These are phyloP conservation scores for Aphrophora alni DNA, from an alignment of 2,888 invertebrate species.

Conservation along the genomic window DNA sequence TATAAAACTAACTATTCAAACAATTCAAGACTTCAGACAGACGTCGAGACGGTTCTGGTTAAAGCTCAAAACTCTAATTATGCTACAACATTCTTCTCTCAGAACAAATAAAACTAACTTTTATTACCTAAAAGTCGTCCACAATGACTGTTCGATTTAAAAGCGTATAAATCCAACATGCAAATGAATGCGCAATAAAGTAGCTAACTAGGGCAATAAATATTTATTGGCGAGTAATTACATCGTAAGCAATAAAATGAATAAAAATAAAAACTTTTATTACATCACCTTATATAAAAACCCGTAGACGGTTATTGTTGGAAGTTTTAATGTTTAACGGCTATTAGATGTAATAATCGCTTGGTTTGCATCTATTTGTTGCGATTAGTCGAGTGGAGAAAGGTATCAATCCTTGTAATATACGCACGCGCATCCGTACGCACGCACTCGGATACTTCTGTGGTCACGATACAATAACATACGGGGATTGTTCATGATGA, in stretches of 20 bases:
- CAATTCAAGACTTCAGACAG: too few species aligned
- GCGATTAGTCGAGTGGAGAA: background rate
- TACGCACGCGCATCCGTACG: background rate
- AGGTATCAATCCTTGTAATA: background rate
- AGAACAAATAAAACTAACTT: too few species aligned
- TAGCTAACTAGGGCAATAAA: slow-evolving; percentile 1
- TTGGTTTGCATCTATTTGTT: background rate
- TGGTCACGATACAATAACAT: background rate
- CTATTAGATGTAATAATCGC: too few species aligned
- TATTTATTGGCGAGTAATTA: background rate
- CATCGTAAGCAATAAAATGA: background rate
- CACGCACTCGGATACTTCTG: background rate
- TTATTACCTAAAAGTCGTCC: too few species aligned
- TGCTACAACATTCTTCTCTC: too few species aligned
- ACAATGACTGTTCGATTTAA: background rate
- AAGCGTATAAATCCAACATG: background rate
- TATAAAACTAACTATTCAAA: too few species aligned
- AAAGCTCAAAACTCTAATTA: too few species aligned
- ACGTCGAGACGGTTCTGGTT: too few species aligned
- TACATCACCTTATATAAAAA: too few species aligned
- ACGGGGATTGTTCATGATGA: background rate
- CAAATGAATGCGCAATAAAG: background rate
- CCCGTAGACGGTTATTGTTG: too few species aligned
- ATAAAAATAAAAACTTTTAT: too few species aligned
- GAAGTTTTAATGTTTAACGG: too few species aligned